Percentiles rank a stretch among this genome's conserved stretches.
These are phyloP conservation scores for Charaxes varanes DNA, from an alignment of 1,140 invertebrate genomes.

Conservation along the genomic window DNA sequence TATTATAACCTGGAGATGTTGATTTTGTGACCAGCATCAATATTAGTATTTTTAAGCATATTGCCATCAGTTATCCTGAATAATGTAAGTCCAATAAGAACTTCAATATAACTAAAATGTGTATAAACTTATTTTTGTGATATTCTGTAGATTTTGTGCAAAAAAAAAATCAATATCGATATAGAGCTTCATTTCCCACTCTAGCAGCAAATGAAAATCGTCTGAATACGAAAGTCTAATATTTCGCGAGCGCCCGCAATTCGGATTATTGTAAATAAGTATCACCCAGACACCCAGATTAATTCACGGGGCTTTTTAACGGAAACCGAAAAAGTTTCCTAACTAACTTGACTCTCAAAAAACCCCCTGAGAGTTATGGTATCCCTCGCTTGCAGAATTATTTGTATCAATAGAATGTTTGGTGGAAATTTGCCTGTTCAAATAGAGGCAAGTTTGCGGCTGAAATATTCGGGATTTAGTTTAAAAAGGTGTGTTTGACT, in stretches of 20 bases:
- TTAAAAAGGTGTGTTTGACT: slow-evolving; percentile 69
- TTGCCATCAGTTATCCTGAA: no score
- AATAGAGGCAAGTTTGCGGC: slow-evolving; percentile 45
- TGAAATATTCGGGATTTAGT: slow-evolving; percentile 42
- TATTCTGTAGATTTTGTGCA: no score
- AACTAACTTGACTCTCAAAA: slow-evolving; percentile 45
- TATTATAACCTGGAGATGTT: no score
- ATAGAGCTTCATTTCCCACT: slow-evolving; percentile 22
- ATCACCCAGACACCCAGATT: slow-evolving; percentile 60
- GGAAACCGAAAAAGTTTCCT: slow-evolving; percentile 66
- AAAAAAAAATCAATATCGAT: no score
- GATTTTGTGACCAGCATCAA: no score
- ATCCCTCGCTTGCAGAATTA: slow-evolving; percentile 45
- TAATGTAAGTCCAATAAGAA: no score
- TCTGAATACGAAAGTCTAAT: slow-evolving; percentile 58
- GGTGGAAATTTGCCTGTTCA: slow-evolving; percentile 47
- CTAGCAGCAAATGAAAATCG: slow-evolving; percentile 15
- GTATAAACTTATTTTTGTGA: no score
- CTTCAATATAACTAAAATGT: no score
- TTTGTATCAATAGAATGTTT: slow-evolving; percentile 70
- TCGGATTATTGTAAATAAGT: slow-evolving; percentile 73
- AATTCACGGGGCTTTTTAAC: slow-evolving; percentile 63
- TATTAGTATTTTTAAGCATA: no score
- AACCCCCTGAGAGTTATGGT: slow-evolving; percentile 58
- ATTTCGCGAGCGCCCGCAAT: slow-evolving; percentile 62